Percentiles rank a stretch among this genome's conserved stretches.
These are phyloP conservation scores for Frankliniella fusca DNA, from an alignment of 2,888 invertebrate genomes.

Conservation along the genomic window DNA sequence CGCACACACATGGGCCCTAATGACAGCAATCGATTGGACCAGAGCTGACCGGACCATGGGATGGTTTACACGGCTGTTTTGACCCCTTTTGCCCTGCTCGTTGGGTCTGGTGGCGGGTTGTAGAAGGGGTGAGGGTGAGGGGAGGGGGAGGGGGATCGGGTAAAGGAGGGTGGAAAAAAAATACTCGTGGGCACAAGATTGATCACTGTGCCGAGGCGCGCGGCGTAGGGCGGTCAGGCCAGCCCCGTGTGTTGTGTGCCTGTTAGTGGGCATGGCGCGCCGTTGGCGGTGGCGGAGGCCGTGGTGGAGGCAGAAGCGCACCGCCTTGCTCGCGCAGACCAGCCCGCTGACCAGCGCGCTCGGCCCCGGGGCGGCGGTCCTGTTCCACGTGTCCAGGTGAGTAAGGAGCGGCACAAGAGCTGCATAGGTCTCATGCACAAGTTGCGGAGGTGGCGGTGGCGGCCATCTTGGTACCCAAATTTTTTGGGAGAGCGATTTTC, in stretches of 20 bases:
- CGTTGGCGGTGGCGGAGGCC: too few species aligned
- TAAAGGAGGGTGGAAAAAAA: not conserved
- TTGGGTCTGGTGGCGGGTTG: too few species aligned
- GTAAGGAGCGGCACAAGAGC: not conserved
- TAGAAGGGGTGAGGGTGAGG: too few species aligned
- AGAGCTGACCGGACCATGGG: not conserved
- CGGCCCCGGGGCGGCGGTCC: not conserved
- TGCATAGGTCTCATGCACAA: not conserved
- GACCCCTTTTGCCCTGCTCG: constrained; percentile 13
- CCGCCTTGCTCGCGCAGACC: not conserved
- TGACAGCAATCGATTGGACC: constrained; percentile 16
- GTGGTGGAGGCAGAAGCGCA: not conserved
- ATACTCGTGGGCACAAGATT: constrained; percentile 12
- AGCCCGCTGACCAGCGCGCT: not conserved
- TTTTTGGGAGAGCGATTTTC: too few species aligned
- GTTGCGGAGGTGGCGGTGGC: too few species aligned
- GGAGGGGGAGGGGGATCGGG: too few species aligned
- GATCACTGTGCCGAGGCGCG: not conserved
- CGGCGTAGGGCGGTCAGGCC: not conserved
- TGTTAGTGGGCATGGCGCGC: not conserved
- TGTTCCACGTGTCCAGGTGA: not conserved
- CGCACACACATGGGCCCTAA: not conserved
- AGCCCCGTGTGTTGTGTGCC: not conserved
- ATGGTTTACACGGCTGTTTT: constrained; percentile 16
- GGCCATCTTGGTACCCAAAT: too few species aligned